These are phyloP conservation scores for Poeciliopsis prolifica DNA, from an alignment of 2,113 vertebrate genomes.

Conservation along the genomic window DNA sequence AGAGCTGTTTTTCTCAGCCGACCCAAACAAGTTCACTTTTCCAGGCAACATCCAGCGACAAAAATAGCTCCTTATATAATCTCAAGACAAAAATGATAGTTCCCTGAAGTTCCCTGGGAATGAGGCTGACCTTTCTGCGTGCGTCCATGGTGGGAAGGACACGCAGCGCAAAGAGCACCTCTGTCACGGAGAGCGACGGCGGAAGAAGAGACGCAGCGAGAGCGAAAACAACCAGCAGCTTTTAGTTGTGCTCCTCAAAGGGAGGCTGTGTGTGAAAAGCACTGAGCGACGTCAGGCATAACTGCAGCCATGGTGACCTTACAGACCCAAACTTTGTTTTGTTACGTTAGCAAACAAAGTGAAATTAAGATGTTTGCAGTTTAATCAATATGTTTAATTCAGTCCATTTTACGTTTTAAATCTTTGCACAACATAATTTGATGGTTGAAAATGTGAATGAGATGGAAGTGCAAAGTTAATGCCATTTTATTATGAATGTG, in stretches of 20 bases:
- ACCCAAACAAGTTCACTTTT: slow-evolving; percentile 17
- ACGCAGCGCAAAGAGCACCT: slow-evolving; percentile 55
- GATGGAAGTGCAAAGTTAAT: too few species aligned
- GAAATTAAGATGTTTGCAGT: background rate
- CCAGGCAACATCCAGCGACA: slow-evolving; percentile 15
- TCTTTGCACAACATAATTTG: too few species aligned
- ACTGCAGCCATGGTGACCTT: background rate
- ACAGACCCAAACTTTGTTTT: background rate
- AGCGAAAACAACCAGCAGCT: slow-evolving; percentile 7
- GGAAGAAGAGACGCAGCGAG: background rate
- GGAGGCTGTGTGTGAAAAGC: background rate
- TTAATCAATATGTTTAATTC: background rate
- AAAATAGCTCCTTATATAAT: slow-evolving; percentile 61
- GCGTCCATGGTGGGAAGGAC: slow-evolving; percentile 37
- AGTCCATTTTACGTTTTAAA: background rate
- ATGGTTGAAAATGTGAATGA: too few species aligned
- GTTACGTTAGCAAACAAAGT: background rate
- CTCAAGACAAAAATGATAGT: slow-evolving; percentile 30
- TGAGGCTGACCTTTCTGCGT: slow-evolving; percentile 52
- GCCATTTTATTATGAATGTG: too few species aligned
- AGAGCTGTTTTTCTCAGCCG: background rate
- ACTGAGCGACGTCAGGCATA: background rate
- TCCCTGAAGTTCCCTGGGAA: slow-evolving; percentile 35
- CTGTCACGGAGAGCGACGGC: slow-evolving; percentile 17
- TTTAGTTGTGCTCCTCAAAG: slow-evolving; percentile 5